These are phyloP conservation scores for Malthinus flaveolus DNA, from an alignment of 2,888 invertebrate genomes.

Conservation along the genomic window DNA sequence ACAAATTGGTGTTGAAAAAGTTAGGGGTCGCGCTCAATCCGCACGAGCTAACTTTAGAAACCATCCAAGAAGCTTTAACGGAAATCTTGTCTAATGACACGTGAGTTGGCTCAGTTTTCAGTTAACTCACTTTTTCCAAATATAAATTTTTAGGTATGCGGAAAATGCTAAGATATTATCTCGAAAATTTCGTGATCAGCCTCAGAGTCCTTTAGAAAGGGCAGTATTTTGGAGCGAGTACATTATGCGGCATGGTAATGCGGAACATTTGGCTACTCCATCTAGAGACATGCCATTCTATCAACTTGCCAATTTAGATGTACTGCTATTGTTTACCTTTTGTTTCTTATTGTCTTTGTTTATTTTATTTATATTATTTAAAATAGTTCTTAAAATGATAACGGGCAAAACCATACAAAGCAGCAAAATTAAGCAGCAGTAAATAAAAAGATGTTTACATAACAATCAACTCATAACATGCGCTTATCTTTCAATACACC, in stretches of 20 bases:
- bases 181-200: constrained; percentile 30
- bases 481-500: too few relatives aligned
- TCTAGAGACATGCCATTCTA: constrained; percentile 26
- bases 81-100: constrained; percentile 36
- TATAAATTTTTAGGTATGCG: constrained; percentile 27
- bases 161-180: constrained; percentile 28
- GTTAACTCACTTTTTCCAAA: not conserved
- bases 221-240: constrained; percentile 36
- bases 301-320: constrained; percentile 26
- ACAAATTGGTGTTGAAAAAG: constrained; percentile 38
- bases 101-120: constrained; percentile 32
- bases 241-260: constrained; percentile 27
- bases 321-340: not conserved
- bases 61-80: constrained; percentile 30
- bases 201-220: constrained; percentile 30
- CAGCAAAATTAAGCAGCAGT: too few relatives aligned
- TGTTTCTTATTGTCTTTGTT: too few relatives aligned
- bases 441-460: too few relatives aligned
- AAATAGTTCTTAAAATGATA: too few relatives aligned
- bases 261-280: constrained; percentile 21
- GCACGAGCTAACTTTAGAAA: constrained; percentile 29
- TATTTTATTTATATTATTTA: too few relatives aligned
- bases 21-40: constrained; percentile 35
- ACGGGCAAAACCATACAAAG: too few relatives aligned
- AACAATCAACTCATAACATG: too few relatives aligned